A percentile compares a stretch with the other conserved stretches of the same genome.
Conservation (phyloP, 1,140 invertebrate species). For the Diachasmimorpha longicaudata region DNA sequence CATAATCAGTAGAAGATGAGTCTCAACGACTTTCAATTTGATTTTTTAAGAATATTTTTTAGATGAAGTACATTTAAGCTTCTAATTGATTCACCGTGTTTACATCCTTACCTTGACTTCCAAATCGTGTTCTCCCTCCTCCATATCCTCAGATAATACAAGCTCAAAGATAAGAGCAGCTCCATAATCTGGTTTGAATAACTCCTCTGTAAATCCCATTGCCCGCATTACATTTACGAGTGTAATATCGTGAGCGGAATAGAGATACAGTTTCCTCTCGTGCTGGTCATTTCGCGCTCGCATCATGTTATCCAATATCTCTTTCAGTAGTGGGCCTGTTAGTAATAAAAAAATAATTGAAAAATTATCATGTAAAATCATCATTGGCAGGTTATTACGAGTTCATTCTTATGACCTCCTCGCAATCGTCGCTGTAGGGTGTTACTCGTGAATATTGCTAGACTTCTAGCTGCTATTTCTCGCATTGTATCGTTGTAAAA, state of each 20-base stretch:
- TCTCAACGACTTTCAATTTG: no score
- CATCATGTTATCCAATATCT: constrained; percentile 56
- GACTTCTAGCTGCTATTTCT: constrained; percentile 70
- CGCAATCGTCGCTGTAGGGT: constrained; percentile 74
- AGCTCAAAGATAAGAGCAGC: constrained; percentile 73
- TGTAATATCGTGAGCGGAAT: constrained; percentile 77
- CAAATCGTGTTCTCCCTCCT: constrained; percentile 50
- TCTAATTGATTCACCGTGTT: background rate
- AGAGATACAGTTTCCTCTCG: constrained; percentile 66
- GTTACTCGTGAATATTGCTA: constrained; percentile 75
- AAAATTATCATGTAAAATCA: constrained; percentile 25
- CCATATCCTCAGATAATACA: constrained; percentile 53
- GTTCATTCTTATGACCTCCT: constrained; percentile 63
- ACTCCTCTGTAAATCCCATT: constrained; percentile 68
- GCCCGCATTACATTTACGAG: constrained; percentile 74
- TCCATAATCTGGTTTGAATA: constrained; percentile 73
- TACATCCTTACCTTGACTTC: constrained; percentile 58
- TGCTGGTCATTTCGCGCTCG: constrained; percentile 40
- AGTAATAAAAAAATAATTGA: constrained; percentile 26
- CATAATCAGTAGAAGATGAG: no score
- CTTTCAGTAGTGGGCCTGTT: constrained; percentile 55
- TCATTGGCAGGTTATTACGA: background rate
- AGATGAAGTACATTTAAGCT: no score
- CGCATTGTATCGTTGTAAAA: constrained; percentile 75
- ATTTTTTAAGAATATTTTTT: no score